Evolutionary conservation across 2,113 vertebrate species (phyloP), one percentile per base, ranked within the genome.

Genomic region (Globicephala melas): DNA sequence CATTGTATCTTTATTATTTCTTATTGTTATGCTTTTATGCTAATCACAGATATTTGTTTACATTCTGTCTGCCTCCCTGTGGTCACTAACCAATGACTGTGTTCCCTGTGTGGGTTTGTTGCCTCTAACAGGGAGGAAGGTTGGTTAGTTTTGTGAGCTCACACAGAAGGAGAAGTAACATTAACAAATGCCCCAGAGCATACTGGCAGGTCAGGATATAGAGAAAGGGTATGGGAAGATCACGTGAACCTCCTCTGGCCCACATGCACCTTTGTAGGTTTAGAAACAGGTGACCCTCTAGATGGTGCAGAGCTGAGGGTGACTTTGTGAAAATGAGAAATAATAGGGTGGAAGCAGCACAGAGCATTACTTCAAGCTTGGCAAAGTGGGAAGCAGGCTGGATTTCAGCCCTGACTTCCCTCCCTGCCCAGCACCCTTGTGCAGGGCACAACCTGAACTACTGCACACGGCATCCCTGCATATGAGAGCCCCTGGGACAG

Each of bases 11-110:
- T 79, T 50, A 36, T 84, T 33, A 60, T 83, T 91, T 77, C 15
- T 47, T 96, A 1, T 21, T 86, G 2, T 31, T 71, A 25, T 58
- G 15, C 15, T 71, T 95, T 81, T 84, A 50, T 53, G 26, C 7
- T 91, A 73, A 20, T 92, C 83, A 11, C 12, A 58, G 7, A 33
- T 20, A 15, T 73, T 73, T 77, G 50, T 94, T 80, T 60, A 55
- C 21, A n/a, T 87, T 80, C 4, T 65, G 7, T 77, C 31, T 77
- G 8, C 23, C 25, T 82, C 28, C 10, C 20, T 68, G 0, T 62
- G n/a, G 18, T n/a, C 55, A 50, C n/a, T 31, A 41, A 8, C 23
- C 13, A 31, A 1, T 44, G 41, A 74, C 44, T 50, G 0, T 50
- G 53, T 68, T 90, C 82, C 36, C 2, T 4, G 1, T 70, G 17